phyloP scores from a whole-genome alignment of 2,797 vertebrate species.

The Sorex maritimensis region DNA sequence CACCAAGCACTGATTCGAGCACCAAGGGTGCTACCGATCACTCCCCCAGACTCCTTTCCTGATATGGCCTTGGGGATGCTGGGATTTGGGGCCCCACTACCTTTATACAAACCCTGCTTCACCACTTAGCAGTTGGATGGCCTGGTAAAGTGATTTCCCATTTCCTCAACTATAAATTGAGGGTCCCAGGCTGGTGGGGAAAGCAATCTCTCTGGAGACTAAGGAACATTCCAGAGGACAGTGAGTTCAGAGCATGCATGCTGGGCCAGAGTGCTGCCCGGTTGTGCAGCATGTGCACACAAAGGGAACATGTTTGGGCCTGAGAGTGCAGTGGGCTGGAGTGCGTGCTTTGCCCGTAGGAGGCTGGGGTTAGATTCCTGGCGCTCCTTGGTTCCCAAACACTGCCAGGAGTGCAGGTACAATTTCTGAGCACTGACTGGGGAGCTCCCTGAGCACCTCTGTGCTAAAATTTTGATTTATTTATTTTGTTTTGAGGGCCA shows the following conservation, averaged over 20 bases:
- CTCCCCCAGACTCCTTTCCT: neutral
- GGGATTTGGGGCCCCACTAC: neutral
- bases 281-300: too few relatives aligned
- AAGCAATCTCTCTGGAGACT: neutral
- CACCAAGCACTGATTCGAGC: neutral
- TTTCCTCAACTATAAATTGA: slow-evolving; percentile 44
- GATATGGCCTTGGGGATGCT: neutral
- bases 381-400: too few relatives aligned
- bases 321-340: too few relatives aligned
- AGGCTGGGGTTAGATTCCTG: too few relatives aligned
- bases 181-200: neutral
- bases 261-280: too few relatives aligned
- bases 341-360: too few relatives aligned
- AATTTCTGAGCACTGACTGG: too few relatives aligned
- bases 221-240: neutral
- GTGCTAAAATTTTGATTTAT: too few relatives aligned
- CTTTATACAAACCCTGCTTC: slow-evolving; percentile 2
- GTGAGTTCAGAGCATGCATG: neutral
- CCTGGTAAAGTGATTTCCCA: neutral
- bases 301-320: too few relatives aligned
- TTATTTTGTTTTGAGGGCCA: too few relatives aligned
- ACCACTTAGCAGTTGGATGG: neutral
- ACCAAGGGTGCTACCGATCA: neutral
- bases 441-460: too few relatives aligned
- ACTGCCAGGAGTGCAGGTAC: too few relatives aligned